phyloP scores from a whole-genome alignment of 2,797 vertebrate species.

The Hafferia zeledoni region DNA sequence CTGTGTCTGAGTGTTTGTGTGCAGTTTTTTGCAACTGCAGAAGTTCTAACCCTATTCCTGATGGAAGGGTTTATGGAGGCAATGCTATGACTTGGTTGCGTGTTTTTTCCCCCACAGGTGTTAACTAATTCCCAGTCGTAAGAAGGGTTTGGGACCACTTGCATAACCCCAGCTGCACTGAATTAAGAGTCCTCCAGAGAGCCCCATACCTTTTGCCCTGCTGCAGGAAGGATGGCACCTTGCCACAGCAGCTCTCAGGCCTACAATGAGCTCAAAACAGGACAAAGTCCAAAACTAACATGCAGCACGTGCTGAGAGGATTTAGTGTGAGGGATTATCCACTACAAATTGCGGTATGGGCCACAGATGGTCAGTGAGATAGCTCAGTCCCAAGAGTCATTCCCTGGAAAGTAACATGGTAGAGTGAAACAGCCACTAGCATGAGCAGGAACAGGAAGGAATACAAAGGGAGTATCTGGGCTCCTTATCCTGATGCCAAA shows the following conservation, averaged over 20 bases:
- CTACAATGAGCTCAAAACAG: neutral
- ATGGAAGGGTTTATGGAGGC: neutral
- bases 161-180: neutral
- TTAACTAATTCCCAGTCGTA: neutral
- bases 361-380: conserved; percentile 56
- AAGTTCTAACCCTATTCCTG: neutral
- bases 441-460: neutral
- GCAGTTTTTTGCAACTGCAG: neutral
- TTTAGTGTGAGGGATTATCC: conserved; percentile 24
- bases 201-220: fast-evolving
- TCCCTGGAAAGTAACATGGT: conserved; percentile 27
- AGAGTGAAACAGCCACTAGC: neutral
- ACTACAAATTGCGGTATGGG: conserved; percentile 26
- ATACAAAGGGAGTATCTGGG: neutral
- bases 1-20: neutral
- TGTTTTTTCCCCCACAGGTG: neutral
- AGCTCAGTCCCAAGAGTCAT: conserved; percentile 1
- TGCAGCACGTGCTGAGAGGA: neutral
- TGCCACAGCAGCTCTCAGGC: neutral
- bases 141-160: neutral
- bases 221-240: neutral
- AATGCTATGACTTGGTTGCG: neutral
- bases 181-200: neutral
- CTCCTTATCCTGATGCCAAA: neutral
- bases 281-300: conserved; percentile 46